Evolutionary conservation across 2,888 invertebrate genomes (phyloP).

Genomic region (Calameuta filiformis): DNA sequence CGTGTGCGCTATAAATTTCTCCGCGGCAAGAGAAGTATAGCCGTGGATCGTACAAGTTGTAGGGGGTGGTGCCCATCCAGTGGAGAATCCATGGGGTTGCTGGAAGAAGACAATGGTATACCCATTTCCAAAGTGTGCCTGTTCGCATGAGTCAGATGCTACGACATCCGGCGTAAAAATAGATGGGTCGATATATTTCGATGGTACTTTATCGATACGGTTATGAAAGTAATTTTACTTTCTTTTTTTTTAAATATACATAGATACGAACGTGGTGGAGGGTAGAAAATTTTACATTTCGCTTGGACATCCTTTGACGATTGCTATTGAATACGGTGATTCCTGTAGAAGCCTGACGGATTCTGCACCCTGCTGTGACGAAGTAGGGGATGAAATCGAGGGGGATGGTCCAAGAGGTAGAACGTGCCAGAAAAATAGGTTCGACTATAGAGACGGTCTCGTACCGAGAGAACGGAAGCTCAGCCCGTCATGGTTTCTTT

Average conservation of each 20-base stretch:
- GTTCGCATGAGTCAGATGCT: neutral
- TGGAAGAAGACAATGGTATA: neutral
- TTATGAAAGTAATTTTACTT: neutral
- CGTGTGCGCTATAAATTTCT: neutral
- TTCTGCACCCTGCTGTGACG: neutral
- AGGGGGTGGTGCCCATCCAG: neutral
- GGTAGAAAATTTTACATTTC: neutral
- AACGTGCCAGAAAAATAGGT: slow-evolving; percentile 34
- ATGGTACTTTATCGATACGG: neutral
- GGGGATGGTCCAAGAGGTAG: neutral
- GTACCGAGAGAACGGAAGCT: slow-evolving; percentile 37
- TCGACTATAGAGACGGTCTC: slow-evolving; percentile 24
- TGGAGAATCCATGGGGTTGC: neutral
- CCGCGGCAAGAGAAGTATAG: neutral
- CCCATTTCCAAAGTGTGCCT: neutral
- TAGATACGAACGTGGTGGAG: neutral
- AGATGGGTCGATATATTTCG: neutral
- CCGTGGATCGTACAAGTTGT: neutral
- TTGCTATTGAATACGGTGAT: neutral
- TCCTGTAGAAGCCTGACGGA: neutral
- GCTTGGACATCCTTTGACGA: neutral
- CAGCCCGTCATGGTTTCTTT: slow-evolving; percentile 47
- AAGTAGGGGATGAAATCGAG: neutral
- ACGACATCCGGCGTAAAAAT: neutral
- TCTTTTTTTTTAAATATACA: neutral